Evolutionary conservation across 2,888 invertebrate species (phyloP), one percentile per base, ranked within the genome.

Genomic region (Scaptomyza cyrtandrae): DNA sequence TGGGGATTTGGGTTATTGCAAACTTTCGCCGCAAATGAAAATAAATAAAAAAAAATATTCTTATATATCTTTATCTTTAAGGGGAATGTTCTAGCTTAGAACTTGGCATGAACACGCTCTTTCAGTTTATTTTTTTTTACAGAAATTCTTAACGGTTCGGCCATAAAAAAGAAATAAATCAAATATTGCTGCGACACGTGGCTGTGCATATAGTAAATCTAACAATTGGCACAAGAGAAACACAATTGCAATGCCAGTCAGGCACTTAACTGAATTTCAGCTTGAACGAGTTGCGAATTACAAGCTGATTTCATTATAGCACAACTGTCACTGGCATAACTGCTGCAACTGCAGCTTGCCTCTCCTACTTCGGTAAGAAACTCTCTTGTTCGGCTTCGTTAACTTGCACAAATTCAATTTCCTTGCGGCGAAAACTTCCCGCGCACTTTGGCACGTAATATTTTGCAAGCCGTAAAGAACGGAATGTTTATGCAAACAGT

Each of bases 401-500:
- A 76, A 71, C 48, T 80, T 76, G 73, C 55, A 66, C 43, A 76
- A 78, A 82, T 82, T 82, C 68, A 85, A 82, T 85, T 82, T 75
- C 39, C 63, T 53, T 70, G 58, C 61, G 80, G 83, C 83, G 59
- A 70, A 50, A 63, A 45, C 43, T 68, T 63, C 45, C 75, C 62
- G 69, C 69, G 69, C 82, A 83, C 86, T 86, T 82, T 58, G 64
- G 78, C 86, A 83, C 86, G 82, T 83, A 83, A 64, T 64, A 53
- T 48, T 48, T 33, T 35, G 35, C 37, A 14, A 27, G 7, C 45
- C 52, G 55, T 71, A 44, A 57, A 61, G 52, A 39, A 71, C 73
- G 58, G 68, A 76, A 73, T 86, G 84, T 80, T 78, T 84, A 86
- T 80, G 86, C 75, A 78, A 83, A 86, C 84, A 83, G 81, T 77